Conservation (phyloP, 2,888 invertebrate genomes). For the Panorpa germanica region DNA sequence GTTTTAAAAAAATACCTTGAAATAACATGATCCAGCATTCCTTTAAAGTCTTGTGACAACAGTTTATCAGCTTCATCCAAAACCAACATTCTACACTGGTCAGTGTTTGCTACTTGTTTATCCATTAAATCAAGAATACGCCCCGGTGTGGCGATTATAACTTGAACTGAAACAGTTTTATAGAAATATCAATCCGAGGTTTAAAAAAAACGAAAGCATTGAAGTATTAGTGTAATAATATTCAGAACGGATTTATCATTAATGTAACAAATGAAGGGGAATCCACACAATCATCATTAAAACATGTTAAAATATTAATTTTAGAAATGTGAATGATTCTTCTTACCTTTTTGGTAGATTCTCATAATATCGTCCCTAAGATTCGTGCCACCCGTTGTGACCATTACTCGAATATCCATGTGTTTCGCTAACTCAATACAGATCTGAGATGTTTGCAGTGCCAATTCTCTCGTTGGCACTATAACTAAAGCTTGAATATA, state of each 20-base stretch:
- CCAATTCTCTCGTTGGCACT: conserved; percentile 96
- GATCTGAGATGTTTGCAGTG: conserved; percentile 98
- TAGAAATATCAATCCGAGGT: conserved; percentile 2
- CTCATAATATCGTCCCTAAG: conserved; percentile 98
- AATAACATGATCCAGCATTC: conserved; percentile 97
- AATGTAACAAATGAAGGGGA: conserved; percentile 14
- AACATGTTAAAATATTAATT: conserved; percentile 7
- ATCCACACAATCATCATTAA: conserved; percentile 13
- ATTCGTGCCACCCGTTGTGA: conserved; percentile 97
- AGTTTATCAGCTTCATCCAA: conserved; percentile 99
- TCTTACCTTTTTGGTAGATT: conserved; percentile 87
- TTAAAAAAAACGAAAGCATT: conserved; percentile 33
- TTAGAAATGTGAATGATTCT: conserved; percentile 8
- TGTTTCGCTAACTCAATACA: conserved; percentile 98
- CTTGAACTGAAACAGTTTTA: conserved; percentile 54
- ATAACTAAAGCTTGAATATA: conserved; percentile 94
- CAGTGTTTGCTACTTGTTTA: conserved; percentile 86
- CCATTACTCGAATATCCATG: conserved; percentile 95
- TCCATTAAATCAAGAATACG: conserved; percentile 99
- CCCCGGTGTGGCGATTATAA: conserved; percentile 98
- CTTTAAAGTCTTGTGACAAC: conserved; percentile 96
- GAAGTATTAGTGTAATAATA: conserved; percentile 16
- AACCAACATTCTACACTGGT: conserved; percentile 90
- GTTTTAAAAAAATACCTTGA: conserved; percentile 25
- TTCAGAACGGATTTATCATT: conserved; percentile 13